phyloP scores from a whole-genome alignment of 2,888 invertebrate genomes.

The Scrobipalpa costella region DNA sequence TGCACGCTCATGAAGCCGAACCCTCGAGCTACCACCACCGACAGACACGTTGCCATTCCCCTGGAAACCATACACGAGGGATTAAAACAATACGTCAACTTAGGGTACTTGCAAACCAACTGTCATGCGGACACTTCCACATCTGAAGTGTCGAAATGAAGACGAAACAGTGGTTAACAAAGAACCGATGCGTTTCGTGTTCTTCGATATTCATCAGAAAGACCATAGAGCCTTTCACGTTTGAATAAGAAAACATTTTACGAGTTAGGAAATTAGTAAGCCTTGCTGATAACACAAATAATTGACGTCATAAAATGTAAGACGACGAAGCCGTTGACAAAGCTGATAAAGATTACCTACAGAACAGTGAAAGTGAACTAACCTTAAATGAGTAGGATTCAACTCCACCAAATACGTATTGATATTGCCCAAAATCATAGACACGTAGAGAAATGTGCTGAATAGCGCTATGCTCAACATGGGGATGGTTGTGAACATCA shows the following conservation, averaged over 20 bases:
- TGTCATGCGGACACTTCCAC: too few relatives aligned
- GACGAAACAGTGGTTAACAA: too few relatives aligned
- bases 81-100: too few relatives aligned
- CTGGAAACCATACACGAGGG: conserved; percentile 39
- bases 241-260: too few relatives aligned
- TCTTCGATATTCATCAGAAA: too few relatives aligned
- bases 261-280: too few relatives aligned
- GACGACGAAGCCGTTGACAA: background rate
- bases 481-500: conserved; percentile 56
- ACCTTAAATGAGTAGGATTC: conserved; percentile 70
- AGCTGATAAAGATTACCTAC: background rate
- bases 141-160: too few relatives aligned
- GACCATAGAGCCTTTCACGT: too few relatives aligned
- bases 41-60: conserved; percentile 68
- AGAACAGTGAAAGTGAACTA: background rate
- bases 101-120: too few relatives aligned
- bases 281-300: too few relatives aligned
- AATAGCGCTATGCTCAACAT: conserved; percentile 60
- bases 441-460: conserved; percentile 60
- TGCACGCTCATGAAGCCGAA: conserved; percentile 69
- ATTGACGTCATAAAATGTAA: too few relatives aligned
- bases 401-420: conserved; percentile 68
- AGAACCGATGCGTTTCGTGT: too few relatives aligned
- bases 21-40: conserved; percentile 67
- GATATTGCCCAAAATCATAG: conserved; percentile 61